Base-by-base conservation (phyloP, 2,888 invertebrate species). In the Crioceris asparagi region DNA sequence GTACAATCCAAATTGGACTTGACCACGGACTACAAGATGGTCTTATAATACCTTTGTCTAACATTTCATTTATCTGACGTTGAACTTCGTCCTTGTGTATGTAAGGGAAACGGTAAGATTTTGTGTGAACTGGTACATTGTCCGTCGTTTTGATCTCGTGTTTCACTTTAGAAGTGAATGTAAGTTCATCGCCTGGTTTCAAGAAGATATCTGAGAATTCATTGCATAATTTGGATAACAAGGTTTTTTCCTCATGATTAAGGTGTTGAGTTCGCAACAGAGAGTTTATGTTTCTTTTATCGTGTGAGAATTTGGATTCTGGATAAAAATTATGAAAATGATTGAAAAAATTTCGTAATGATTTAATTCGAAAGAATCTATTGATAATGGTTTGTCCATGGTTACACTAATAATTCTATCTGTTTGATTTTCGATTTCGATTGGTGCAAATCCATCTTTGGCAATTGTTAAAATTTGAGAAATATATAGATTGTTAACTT, bases 1-100 rank as follows among this genome's bases (percentile, higher is more conserved):
- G 40, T 8, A 44, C 44, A 14, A 44, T 31, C 36, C 37, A 37
- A 18, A 43, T 19, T 15, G 42, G 42, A 11, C 34, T 19, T 10
- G 36, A 17, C 40, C 43, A 43, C 2, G 43, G 40, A n/a, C 36
- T 34, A 25, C 19, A 6, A 12, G 21, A 29, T n/a, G 36, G 34
- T 32, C 29, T 18, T n/a, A 41, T 39, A 17, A 43, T 40, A 3
- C 30, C 37, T 10, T 36, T 11, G 8, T 36, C 25, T 4, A 35
- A 15, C 36, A 29, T 45, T 32, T 32, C 29, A 8, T 29, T 17
- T 7, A 40, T 36, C 33, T 36, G 36, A 33, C 17, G 12, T 17
- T 36, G 16, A 4, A 36, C 40, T 36, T 40, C 36, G 2, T 27
- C 17, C 11, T 40, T 40, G 25, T 40, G 39, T 17, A 36, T 21